Percentiles rank a stretch among this genome's conserved stretches.
Conservation (phyloP, 2,113 vertebrate species). For the Uria aalge region DNA sequence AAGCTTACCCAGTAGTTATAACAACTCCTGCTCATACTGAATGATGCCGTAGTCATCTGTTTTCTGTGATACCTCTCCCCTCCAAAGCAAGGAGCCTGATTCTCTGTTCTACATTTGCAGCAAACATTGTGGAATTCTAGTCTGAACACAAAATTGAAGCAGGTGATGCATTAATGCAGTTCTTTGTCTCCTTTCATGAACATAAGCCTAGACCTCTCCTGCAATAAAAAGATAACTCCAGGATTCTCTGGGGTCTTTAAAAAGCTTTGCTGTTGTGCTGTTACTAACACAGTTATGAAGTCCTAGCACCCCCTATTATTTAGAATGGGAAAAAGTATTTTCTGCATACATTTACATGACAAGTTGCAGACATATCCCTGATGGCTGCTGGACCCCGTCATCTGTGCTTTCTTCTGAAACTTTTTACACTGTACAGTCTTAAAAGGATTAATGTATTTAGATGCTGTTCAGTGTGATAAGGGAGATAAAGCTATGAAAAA, state of each 20-base stretch:
- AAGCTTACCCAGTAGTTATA: neutral
- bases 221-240: neutral
- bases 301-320: neutral
- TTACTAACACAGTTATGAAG: neutral
- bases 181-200: neutral
- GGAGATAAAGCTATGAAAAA: neutral
- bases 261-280: neutral
- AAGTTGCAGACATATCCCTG: neutral
- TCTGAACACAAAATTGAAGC: neutral
- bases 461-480: neutral
- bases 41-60: accelerated
- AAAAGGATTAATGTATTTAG: neutral
- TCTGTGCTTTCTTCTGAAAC: neutral
- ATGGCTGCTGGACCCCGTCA: neutral
- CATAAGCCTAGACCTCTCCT: neutral
- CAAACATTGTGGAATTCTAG: neutral
- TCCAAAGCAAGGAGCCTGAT: neutral
- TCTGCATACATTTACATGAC: neutral
- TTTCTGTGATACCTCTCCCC: neutral
- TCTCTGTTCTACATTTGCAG: neutral
- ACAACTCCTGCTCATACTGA: neutral
- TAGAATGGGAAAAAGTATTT: neutral
- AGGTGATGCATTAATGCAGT: neutral
- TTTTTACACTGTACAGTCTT: neutral
- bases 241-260: neutral